phyloP scores from a whole-genome alignment of 2,113 vertebrate species.

The Puntigrus tetrazona region DNA sequence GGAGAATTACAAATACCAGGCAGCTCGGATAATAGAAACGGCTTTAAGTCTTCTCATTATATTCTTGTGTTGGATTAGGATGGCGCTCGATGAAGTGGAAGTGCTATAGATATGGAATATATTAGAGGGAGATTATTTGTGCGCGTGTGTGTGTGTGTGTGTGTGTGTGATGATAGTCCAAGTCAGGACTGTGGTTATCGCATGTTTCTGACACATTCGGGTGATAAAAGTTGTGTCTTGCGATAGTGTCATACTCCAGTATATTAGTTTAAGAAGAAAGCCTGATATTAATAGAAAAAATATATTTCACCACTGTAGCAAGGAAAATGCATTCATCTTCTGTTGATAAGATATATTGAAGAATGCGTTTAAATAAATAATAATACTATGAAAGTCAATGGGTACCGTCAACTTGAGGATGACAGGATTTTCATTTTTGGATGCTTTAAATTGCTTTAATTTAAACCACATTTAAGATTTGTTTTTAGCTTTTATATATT shows the following conservation, averaged over 20 bases:
- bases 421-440: no score
- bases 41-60: neutral
- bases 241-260: neutral
- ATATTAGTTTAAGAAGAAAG: neutral
- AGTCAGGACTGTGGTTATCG: neutral
- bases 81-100: neutral
- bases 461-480: no score
- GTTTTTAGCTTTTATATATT: no score
- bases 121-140: neutral
- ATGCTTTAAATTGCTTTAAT: no score
- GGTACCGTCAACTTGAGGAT: no score
- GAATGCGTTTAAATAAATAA: no score
- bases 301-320: no score
- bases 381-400: no score
- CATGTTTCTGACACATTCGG: neutral
- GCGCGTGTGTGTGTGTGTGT: neutral
- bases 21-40: neutral
- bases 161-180: neutral
- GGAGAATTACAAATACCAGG: neutral
- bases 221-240: neutral
- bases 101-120: neutral
- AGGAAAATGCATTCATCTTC: no score
- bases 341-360: no score
- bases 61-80: neutral
- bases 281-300: neutral